Percentiles rank a stretch among this genome's conserved stretches.
phyloP scores from a whole-genome alignment of 2,888 invertebrate genomes.

The Eristalis intricaria region DNA sequence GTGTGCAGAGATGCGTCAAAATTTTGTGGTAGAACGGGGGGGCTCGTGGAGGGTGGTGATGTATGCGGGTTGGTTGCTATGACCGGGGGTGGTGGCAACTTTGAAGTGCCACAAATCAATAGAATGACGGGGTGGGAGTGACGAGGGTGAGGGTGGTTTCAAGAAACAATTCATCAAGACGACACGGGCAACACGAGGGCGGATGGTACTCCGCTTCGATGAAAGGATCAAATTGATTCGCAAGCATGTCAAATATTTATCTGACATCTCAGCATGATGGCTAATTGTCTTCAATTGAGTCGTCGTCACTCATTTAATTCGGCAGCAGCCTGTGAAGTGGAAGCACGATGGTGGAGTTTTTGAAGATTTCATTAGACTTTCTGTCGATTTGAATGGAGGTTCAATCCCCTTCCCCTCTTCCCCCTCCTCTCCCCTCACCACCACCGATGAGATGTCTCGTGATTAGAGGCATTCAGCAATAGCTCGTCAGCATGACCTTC shows the following conservation, averaged over 20 bases:
- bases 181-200: background rate
- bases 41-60: background rate
- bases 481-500: background rate
- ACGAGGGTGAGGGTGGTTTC: too few species aligned
- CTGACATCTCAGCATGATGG: conserved; percentile 2
- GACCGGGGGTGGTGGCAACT: background rate
- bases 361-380: too few species aligned
- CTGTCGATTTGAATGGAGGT: background rate
- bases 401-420: too few species aligned
- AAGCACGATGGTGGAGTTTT: background rate
- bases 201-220: background rate
- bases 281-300: conserved; percentile 14
- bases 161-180: background rate
- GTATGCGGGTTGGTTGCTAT: background rate
- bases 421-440: background rate
- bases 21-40: background rate
- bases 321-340: background rate
- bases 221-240: background rate
- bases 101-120: background rate
- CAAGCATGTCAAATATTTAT: conserved; percentile 1
- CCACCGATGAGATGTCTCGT: too few species aligned
- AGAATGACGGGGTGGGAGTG: background rate
- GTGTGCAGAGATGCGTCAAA: background rate
- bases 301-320: background rate
- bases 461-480: background rate